Evolutionary conservation across 2,888 invertebrate genomes (phyloP), one percentile per base, ranked within the genome.

Genomic region (Seira musarum): DNA sequence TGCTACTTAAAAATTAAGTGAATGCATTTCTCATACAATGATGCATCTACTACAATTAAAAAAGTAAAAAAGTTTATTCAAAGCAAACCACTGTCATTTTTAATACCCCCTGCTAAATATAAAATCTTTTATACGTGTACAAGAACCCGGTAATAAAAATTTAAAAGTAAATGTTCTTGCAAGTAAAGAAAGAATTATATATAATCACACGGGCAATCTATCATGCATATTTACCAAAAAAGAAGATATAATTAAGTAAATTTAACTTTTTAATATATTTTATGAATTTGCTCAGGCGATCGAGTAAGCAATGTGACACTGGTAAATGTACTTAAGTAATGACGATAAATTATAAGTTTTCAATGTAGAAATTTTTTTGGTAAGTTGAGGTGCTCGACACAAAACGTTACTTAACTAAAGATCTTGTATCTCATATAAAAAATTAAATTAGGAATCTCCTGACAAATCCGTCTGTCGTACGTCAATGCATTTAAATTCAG

Each of bases 351-450:
- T n/a, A n/a, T n/a, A n/a, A n/a, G n/a, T 30, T 30, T 30, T 30
- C 30, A 5, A 5, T 30, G 30, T 53, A 53, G 53, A 53, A n/a
- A 30, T 30, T 53, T 53, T 3, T 53, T 53, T 53, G 53, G 53
- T 53, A 53, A 53, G 53, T 13, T 53, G 53, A 53, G 53, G 53
- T 53, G 53, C 53, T 53, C 53, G 6, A 53, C 53, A 53, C 53
- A 53, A 53, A n/a, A 53, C 3, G 15, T 53, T 53, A 53, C 30
- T 30, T 30, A 30, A 30, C 30, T 30, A 30, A 30, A 30, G 30
- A 30, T 30, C 53, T 8, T 53, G 17, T n/a, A 53, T 53, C 53
- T 53, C 53, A 53, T 13, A 17, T 53, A 53, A 2, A 53, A n/a
- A 53, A 3, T 17, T 53, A 2, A 53, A 30, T 30, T 30, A 30